Evolutionary conservation across 2,113 vertebrate species (phyloP), one percentile per base, ranked within the genome.

Genomic region (Menura novaehollandiae): DNA sequence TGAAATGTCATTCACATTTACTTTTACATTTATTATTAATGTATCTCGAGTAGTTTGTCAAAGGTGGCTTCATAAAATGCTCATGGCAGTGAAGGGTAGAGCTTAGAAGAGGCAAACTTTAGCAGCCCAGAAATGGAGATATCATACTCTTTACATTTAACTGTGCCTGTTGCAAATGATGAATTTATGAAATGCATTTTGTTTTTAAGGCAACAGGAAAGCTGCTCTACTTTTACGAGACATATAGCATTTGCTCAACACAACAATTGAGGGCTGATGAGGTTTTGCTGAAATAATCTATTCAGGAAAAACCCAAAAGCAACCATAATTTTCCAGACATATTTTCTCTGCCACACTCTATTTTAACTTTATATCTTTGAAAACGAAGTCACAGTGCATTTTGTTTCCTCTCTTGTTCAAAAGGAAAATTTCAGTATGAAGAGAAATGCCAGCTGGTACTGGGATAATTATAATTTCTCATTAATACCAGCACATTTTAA

Each of bases 401-500:
- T 88, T 92, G 27, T 73, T 96, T 88, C 75, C 78, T 82, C 43
- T 90, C 69, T n/a, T 92, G 63, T 95, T 86, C 89, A 85, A 95
- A 95, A 84, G 59, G 80, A 93, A 91, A 88, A 92, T 88, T 95
- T 91, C 49, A 66, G 47, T 66, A 78, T 62, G 62, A 73, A 60
- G 32, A 87, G 43, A 95, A 97, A 97, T 89, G 64, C 78, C 96
- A 85, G 93, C 74, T 94, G 97, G 67, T 88, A 87, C 76, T 93
- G 62, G 35, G 78, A 96, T 88, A 79, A 96, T 93, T 92, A 90
- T 73, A 93, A 97, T 94, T 96, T 64, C 76, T 93, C 66, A 92
- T 95, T 95, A 93, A 94, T 91, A 95, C 26, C n/a, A 94, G 60
- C 35, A 68, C 62, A 64, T 91, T 78, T 86, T 39, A 81, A 92